Conservation (phyloP, 2,113 vertebrate genomes). For the Phoenicopterus ruber region DNA sequence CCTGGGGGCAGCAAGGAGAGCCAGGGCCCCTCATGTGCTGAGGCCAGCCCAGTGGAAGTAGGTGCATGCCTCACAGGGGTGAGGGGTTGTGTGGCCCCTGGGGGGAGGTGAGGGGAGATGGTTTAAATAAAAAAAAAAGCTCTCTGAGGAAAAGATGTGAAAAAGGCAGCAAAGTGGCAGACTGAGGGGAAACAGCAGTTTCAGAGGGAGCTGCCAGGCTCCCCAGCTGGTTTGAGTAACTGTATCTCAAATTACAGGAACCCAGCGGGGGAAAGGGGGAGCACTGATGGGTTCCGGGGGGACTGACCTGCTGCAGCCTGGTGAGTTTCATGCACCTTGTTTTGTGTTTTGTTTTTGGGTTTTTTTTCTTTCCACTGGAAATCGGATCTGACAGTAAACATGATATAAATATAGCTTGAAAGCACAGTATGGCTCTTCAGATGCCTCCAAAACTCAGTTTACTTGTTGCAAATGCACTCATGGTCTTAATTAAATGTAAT, state of each 20-base stretch:
- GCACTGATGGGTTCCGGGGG: rapidly evolving
- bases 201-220: neutral
- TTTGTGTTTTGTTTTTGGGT: too few relatives aligned
- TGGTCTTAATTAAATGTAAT: neutral
- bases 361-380: neutral
- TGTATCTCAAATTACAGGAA: neutral
- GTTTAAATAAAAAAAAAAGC: rapidly evolving
- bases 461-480: neutral
- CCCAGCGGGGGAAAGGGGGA: rapidly evolving
- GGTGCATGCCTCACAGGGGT: rapidly evolving
- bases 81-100: too few relatives aligned
- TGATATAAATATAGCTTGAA: neutral
- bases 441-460: neutral
- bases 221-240: neutral
- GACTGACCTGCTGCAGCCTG: rapidly evolving
- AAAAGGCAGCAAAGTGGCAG: neutral
- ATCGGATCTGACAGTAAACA: rapidly evolving
- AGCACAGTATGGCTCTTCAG: neutral
- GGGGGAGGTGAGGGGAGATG: rapidly evolving
- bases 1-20: too few relatives aligned
- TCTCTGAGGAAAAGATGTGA: rapidly evolving
- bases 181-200: neutral
- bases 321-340: rapidly evolving
- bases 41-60: rapidly evolving
- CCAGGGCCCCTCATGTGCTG: rapidly evolving